Evolutionary conservation across 2,113 vertebrate species (phyloP).

Genomic region (Oreotrochilus melanogaster): DNA sequence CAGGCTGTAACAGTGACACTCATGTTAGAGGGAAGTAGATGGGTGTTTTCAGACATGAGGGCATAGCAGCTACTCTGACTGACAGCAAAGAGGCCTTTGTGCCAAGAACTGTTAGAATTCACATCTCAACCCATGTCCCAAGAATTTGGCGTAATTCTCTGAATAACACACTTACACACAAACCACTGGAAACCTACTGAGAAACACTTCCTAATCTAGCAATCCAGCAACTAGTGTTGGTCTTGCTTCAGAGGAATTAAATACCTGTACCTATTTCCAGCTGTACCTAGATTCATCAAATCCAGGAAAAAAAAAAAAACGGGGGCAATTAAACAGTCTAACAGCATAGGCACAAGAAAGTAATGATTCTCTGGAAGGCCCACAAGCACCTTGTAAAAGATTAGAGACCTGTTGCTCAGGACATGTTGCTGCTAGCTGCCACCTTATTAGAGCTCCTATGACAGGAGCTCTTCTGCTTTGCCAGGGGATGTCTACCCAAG

Average conservation of each 20-base stretch:
- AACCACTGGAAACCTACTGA: not conserved
- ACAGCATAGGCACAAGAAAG: not conserved
- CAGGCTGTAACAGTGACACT: accelerated
- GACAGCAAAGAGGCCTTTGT: not conserved
- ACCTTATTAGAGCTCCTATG: not conserved
- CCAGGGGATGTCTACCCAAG: not conserved
- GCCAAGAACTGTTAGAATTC: not conserved
- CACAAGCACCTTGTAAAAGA: not conserved
- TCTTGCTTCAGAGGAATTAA: not conserved
- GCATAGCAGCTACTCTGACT: not conserved
- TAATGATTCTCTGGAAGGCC: not conserved
- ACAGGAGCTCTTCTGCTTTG: slow-evolving; percentile 1
- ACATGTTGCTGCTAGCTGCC: not conserved
- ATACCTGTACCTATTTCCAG: not conserved
- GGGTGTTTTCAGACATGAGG: not conserved
- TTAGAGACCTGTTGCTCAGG: not conserved
- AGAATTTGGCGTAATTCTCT: not conserved
- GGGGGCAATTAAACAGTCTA: not conserved
- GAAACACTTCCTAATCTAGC: slow-evolving; percentile 5
- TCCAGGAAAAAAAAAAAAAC: not conserved
- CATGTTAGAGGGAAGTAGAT: not conserved
- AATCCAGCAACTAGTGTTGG: not conserved
- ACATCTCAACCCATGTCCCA: not conserved
- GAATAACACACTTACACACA: not conserved
- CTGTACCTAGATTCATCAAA: not conserved